Evolutionary conservation across 2,888 invertebrate species (phyloP).

Genomic region (Chrysotoxum bicinctum): DNA sequence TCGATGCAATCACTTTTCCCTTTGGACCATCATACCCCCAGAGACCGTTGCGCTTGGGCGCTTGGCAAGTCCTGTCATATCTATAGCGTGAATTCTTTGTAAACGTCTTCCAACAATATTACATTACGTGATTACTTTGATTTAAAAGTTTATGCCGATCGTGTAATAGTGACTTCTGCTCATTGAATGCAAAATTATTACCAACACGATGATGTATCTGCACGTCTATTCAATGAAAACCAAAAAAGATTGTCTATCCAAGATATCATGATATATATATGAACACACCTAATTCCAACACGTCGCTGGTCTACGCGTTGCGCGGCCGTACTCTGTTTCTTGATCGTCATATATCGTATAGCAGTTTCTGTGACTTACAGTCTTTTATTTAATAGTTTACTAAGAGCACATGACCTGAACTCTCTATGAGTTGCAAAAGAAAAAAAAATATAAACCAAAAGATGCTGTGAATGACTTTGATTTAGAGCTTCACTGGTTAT

Average conservation of each 20-base stretch:
- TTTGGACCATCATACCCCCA: not conserved
- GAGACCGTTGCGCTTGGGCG: not conserved
- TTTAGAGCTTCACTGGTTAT: conserved; percentile 18
- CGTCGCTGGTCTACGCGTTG: conserved; percentile 1
- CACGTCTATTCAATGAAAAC: conserved; percentile 18
- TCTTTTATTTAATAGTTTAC: conserved; percentile 31
- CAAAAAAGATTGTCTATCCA: conserved; percentile 54
- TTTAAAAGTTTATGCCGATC: conserved; percentile 73
- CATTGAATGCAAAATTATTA: conserved; percentile 65
- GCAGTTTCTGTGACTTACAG: not conserved
- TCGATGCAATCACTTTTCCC: not conserved
- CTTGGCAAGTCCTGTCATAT: conserved; percentile 16
- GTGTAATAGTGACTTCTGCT: conserved; percentile 68
- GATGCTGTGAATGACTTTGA: conserved; percentile 44
- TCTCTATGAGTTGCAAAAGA: conserved; percentile 18
- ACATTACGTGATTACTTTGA: conserved; percentile 50
- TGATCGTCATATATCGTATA: not conserved
- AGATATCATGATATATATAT: conserved; percentile 45
- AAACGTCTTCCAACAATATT: conserved; percentile 16
- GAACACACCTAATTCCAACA: conserved; percentile 46
- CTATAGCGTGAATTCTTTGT: conserved; percentile 28
- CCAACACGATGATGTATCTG: not conserved
- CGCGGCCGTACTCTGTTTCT: not conserved
- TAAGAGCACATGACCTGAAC: conserved; percentile 28
- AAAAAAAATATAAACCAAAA: not conserved